phyloP scores from a whole-genome alignment of 2,888 invertebrate genomes.

The Conchocele bisecta region DNA sequence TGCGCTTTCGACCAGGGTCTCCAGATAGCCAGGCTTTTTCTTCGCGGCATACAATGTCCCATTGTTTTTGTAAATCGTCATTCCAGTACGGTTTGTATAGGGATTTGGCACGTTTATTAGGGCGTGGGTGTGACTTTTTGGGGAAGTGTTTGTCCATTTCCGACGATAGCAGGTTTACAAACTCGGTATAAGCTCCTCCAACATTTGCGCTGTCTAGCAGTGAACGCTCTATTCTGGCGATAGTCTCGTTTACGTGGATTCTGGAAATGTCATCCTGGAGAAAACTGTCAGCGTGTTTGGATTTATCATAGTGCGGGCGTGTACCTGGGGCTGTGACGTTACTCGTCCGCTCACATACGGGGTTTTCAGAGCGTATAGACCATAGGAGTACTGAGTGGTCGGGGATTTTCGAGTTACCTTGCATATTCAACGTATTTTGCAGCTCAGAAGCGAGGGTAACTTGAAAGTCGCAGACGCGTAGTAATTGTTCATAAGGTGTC shows the following conservation, averaged over 20 bases:
- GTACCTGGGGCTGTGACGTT: no score
- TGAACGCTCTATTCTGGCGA: background rate
- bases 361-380: background rate
- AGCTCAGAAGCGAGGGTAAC: background rate
- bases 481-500: slow-evolving; percentile 2
- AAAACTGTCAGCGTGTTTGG: no score
- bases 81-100: slow-evolving; percentile 1
- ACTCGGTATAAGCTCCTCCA: background rate
- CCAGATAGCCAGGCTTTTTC: slow-evolving; percentile 6
- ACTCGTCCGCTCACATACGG: no score
- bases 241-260: background rate
- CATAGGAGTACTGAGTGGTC: slow-evolving; percentile 11
- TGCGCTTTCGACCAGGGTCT: background rate
- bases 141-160: background rate
- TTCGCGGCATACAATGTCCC: slow-evolving; percentile 6
- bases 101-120: background rate
- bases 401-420: background rate
- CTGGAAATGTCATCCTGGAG: no score
- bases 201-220: background rate
- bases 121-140: background rate
- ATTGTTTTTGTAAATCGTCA: background rate
- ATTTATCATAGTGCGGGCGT: no score
- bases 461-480: background rate
- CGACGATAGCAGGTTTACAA: background rate
- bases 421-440: background rate